Evolutionary conservation across 2,888 invertebrate genomes (phyloP), one percentile per base, ranked within the genome.

Genomic region (Ecdyonurus torrentis): DNA sequence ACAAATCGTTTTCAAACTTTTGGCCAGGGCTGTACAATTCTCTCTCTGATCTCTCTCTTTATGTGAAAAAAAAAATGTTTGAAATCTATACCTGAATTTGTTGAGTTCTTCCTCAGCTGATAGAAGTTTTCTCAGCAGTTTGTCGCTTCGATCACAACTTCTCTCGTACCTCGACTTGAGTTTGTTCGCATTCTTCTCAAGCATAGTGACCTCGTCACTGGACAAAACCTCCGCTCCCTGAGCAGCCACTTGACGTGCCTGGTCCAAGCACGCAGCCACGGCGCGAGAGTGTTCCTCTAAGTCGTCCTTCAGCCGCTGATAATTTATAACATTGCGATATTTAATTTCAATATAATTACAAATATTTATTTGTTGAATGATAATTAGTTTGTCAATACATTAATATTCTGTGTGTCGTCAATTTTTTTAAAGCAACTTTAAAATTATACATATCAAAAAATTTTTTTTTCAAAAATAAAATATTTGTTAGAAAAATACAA

Each of bases 221-320:
- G 93, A 92, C 3, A 96, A 78, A n/a, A 92, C 88, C 70, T 95
- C 94, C 37, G 90, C 87, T 0, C 92, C 93, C 22, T 92, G 91
- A 1, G 91, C 81, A 2, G 93, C 89, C 59, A 95, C 83, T 72
- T 93, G 91, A 63, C 92, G 86, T 10, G 92, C 89, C 78, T 93
- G 91, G 72, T 94, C 93, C 62, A 91, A 80, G 70, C 91, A 91
- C 37, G 89, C 86, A 23, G 88, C 83, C 18, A 94, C 88, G 63
- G 89, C 87, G 55, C 90, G 84, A 68, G 86, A 83, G 74, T 94
- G 91, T 64, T 87, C 83, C 70, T 93, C 92, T 65, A 94, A 79
- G 74, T 94, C 93, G 70, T 93, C 92, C 73, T 89, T 90, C 70
- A 94, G 85, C 74, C 90, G 86, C 89, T 91, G 75, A n/a, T n/a